Percentiles rank a stretch among this genome's conserved stretches.
phyloP scores from a whole-genome alignment of 2,113 vertebrate genomes.

The Lophochroa leadbeateri region DNA sequence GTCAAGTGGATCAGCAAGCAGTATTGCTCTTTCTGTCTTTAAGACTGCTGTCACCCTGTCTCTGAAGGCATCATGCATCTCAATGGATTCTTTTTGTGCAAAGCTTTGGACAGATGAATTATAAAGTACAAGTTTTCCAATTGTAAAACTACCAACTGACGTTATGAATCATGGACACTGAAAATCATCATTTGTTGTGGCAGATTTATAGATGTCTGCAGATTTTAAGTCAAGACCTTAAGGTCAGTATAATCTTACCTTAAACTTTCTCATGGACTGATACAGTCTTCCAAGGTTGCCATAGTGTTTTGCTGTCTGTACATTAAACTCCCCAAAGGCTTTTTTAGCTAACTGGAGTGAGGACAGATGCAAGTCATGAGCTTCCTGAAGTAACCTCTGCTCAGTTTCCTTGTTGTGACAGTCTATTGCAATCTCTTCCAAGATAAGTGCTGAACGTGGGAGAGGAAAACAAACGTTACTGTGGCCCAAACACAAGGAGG shows the following conservation, averaged over 20 bases:
- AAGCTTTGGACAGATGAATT: neutral
- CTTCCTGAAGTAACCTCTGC: slow-evolving; percentile 94
- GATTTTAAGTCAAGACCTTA: neutral
- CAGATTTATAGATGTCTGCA: neutral
- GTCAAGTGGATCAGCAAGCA: neutral
- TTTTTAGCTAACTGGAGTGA: slow-evolving; percentile 97
- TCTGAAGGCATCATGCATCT: neutral
- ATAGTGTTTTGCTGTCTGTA: slow-evolving; percentile 98
- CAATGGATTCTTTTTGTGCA: accelerated
- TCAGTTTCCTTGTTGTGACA: slow-evolving; percentile 99
- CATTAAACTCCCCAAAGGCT: slow-evolving; percentile 98
- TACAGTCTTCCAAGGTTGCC: slow-evolving; percentile 98
- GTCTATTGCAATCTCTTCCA: slow-evolving; percentile 98
- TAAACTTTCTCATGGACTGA: slow-evolving; percentile 99
- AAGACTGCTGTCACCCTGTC: neutral
- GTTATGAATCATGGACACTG: accelerated
- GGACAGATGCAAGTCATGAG: slow-evolving; percentile 97
- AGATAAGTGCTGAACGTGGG: slow-evolving; percentile 85
- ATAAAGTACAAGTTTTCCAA: neutral
- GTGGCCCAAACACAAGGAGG: neutral
- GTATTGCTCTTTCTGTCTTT: neutral
- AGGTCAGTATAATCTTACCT: slow-evolving; percentile 74
- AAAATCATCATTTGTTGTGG: neutral
- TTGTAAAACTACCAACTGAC: neutral
- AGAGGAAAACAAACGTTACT: neutral